phyloP scores from a whole-genome alignment of 2,888 invertebrate genomes.

The Metellina segmentata region DNA sequence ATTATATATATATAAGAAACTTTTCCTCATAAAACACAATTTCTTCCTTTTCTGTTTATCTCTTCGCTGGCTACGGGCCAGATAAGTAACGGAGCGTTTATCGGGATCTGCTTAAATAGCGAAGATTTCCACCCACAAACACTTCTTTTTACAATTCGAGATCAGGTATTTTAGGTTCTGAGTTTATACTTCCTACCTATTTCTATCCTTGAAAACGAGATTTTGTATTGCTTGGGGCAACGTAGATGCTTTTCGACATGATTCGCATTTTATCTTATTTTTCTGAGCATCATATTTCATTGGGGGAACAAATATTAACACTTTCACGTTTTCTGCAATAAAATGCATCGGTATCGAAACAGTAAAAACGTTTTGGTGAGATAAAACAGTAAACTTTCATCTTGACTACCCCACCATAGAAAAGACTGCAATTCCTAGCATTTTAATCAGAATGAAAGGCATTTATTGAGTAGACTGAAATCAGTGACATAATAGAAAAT shows the following conservation, averaged over 20 bases:
- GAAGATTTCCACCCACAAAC: slow-evolving; percentile 47
- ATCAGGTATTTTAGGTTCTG: slow-evolving; percentile 49
- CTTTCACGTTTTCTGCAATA: slow-evolving; percentile 1
- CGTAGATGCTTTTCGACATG: slow-evolving; percentile 14
- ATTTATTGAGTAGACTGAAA: no score
- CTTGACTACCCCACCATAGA: no score
- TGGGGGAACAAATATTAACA: slow-evolving; percentile 19
- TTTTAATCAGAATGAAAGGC: no score
- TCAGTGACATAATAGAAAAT: no score
- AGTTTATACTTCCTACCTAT: slow-evolving; percentile 24
- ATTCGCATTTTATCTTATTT: neutral
- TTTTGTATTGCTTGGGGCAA: slow-evolving; percentile 16
- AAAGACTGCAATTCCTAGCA: no score
- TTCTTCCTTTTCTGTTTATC: slow-evolving; percentile 41
- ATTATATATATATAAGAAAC: slow-evolving; percentile 9
- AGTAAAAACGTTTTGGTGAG: slow-evolving; percentile 32
- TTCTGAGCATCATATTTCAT: slow-evolving; percentile 36
- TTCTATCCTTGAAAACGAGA: slow-evolving; percentile 11
- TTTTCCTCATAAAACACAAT: slow-evolving; percentile 56
- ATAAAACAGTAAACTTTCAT: neutral
- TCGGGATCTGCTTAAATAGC: slow-evolving; percentile 54
- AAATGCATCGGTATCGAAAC: neutral
- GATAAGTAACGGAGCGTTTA: slow-evolving; percentile 49
- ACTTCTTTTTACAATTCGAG: slow-evolving; percentile 35
- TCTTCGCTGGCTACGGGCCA: slow-evolving; percentile 48